These are phyloP conservation scores for Apantesis nais DNA, from an alignment of 2,888 invertebrate species.

Conservation along the genomic window DNA sequence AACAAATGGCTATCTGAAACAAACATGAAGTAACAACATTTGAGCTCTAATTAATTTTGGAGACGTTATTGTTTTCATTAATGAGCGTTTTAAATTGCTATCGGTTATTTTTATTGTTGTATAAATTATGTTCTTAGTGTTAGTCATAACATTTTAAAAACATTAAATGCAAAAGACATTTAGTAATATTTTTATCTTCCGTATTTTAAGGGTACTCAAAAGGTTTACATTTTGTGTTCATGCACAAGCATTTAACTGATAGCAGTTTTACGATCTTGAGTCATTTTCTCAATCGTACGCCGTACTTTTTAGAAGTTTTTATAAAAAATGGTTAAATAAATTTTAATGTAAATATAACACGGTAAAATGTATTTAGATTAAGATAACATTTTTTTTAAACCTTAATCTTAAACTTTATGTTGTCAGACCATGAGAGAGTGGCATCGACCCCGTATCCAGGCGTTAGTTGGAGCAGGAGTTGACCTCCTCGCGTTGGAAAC, in stretches of 20 bases:
- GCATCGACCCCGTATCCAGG: conserved; percentile 93
- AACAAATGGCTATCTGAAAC: conserved; percentile 71
- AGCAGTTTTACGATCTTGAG: conserved; percentile 12
- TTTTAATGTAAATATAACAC: not conserved
- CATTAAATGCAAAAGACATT: not conserved
- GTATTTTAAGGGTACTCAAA: conserved; percentile 7
- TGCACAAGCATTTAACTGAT: conserved; percentile 9
- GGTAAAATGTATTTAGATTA: not conserved
- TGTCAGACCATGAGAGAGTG: conserved; percentile 89
- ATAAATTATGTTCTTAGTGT: not conserved
- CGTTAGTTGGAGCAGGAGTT: conserved; percentile 92
- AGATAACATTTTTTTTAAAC: not conserved
- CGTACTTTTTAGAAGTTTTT: conserved; percentile 4
- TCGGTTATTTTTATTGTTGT: not conserved
- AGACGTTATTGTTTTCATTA: conserved; percentile 33
- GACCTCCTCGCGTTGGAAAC: conserved; percentile 96
- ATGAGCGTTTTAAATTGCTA: conserved; percentile 6
- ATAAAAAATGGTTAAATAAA: not conserved
- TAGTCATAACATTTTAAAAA: not conserved
- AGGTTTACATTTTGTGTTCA: conserved; percentile 5
- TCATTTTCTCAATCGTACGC: conserved; percentile 10
- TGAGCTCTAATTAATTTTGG: conserved; percentile 48
- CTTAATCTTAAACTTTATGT: not conserved
- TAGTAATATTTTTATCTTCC: conserved; percentile 12
- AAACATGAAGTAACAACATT: conserved; percentile 59